phyloP scores from a whole-genome alignment of 2,888 invertebrate genomes.

The Chrysina gloriosa region DNA sequence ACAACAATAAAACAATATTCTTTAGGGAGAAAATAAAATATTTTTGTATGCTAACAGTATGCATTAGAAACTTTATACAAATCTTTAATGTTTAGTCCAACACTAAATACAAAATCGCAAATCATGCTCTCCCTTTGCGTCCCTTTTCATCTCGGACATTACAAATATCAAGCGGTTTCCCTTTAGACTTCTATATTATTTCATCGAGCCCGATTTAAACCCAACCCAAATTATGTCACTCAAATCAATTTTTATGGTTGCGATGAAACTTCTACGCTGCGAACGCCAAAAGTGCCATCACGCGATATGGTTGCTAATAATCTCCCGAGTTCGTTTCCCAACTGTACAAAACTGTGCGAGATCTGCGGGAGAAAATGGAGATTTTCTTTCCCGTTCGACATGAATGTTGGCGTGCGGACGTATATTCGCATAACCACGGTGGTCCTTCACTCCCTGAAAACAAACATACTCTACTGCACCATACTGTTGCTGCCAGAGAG shows the following conservation, averaged over 20 bases:
- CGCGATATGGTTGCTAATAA: conserved; percentile 74
- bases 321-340: conserved; percentile 71
- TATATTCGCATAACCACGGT: neutral
- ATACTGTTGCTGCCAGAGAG: conserved; percentile 45
- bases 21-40: too few species aligned
- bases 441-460: conserved; percentile 12
- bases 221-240: conserved; percentile 75
- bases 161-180: conserved; percentile 20
- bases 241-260: conserved; percentile 79
- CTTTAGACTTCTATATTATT: conserved; percentile 59
- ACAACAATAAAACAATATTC: too few species aligned
- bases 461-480: conserved; percentile 56
- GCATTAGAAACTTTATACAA: too few species aligned
- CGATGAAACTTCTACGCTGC: conserved; percentile 59
- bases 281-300: conserved; percentile 31
- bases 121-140: neutral
- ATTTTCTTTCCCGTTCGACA: conserved; percentile 61
- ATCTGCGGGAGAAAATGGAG: conserved; percentile 72
- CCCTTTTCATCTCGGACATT: conserved; percentile 11
- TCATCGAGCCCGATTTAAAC: conserved; percentile 71
- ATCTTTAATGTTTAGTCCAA: too few species aligned
- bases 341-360: conserved; percentile 64
- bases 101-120: conserved; percentile 1
- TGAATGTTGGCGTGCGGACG: neutral
- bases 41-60: too few species aligned